Percentiles rank a stretch among this genome's conserved stretches.
These are phyloP conservation scores for Acipenser oxyrinchus DNA, from an alignment of 2,797 vertebrate genomes.

Conservation along the genomic window DNA sequence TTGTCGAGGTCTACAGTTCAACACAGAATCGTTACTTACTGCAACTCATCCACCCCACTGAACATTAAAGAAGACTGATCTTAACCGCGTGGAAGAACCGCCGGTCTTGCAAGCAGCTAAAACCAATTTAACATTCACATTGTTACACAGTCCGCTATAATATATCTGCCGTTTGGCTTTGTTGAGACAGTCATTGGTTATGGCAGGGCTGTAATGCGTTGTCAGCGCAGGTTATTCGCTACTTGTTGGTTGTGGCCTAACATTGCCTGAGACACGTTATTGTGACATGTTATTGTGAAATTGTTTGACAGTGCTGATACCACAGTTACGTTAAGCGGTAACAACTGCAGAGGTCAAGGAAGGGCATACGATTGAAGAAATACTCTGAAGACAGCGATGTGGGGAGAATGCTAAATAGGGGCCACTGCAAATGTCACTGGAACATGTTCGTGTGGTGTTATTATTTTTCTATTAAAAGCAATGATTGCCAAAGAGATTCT, in stretches of 20 bases:
- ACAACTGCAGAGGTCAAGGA: conserved; percentile 42
- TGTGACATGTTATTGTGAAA: conserved; percentile 47
- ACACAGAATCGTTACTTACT: no score
- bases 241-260: conserved; percentile 47
- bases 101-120: conserved; percentile 30
- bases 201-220: conserved; percentile 66
- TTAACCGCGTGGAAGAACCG: not conserved
- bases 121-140: conserved; percentile 42
- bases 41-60: no score
- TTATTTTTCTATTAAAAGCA: not conserved
- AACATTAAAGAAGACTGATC: no score
- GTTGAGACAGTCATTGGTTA: conserved; percentile 48
- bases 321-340: conserved; percentile 33
- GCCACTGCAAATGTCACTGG: conserved; percentile 19
- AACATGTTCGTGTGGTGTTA: conserved; percentile 14
- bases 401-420: conserved; percentile 36
- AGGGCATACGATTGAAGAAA: conserved; percentile 28
- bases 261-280: conserved; percentile 37
- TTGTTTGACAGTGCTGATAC: conserved; percentile 45
- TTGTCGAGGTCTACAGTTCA: no score
- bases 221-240: conserved; percentile 58
- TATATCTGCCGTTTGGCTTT: conserved; percentile 44
- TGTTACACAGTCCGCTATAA: conserved; percentile 38
- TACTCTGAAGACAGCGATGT: conserved; percentile 5
- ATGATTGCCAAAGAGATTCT: not conserved